These are phyloP conservation scores for Oasisia sp. DNA, from an alignment of 2,888 invertebrate genomes.

Conservation along the genomic window DNA sequence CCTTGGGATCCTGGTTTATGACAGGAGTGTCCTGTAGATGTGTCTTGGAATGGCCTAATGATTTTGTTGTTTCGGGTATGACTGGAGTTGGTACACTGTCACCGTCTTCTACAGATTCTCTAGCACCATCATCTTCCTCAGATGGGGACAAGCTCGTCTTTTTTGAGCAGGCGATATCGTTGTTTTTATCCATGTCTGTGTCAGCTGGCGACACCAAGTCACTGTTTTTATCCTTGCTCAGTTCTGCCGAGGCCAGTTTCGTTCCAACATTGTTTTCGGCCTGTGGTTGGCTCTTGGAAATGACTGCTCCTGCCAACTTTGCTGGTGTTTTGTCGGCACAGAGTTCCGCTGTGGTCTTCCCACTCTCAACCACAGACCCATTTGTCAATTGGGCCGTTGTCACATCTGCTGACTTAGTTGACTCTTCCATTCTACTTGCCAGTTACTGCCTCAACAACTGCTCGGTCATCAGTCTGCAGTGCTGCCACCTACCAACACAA, in stretches of 20 bases:
- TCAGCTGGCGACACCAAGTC: neutral
- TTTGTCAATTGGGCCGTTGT: neutral
- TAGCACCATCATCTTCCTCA: neutral
- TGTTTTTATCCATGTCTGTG: neutral
- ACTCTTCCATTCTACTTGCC: neutral
- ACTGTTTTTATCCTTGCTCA: too few relatives aligned
- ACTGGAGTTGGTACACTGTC: neutral
- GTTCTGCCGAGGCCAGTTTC: too few relatives aligned
- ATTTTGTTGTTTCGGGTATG: neutral
- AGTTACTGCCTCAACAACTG: neutral
- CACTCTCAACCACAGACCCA: neutral
- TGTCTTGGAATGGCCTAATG: neutral
- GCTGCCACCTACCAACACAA: neutral
- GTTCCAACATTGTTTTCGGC: neutral
- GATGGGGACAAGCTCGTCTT: neutral
- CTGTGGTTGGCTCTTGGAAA: neutral
- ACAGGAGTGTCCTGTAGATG: neutral
- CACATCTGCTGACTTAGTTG: neutral
- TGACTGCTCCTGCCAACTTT: neutral
- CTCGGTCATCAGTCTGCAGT: neutral
- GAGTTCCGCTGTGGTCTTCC: neutral
- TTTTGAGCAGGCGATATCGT: neutral
- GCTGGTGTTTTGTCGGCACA: neutral
- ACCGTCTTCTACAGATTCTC: neutral
- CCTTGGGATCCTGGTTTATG: neutral